Evolutionary conservation across 2,113 vertebrate genomes (phyloP), one percentile per base, ranked within the genome.

Genomic region (Sigmodon hispidus): DNA sequence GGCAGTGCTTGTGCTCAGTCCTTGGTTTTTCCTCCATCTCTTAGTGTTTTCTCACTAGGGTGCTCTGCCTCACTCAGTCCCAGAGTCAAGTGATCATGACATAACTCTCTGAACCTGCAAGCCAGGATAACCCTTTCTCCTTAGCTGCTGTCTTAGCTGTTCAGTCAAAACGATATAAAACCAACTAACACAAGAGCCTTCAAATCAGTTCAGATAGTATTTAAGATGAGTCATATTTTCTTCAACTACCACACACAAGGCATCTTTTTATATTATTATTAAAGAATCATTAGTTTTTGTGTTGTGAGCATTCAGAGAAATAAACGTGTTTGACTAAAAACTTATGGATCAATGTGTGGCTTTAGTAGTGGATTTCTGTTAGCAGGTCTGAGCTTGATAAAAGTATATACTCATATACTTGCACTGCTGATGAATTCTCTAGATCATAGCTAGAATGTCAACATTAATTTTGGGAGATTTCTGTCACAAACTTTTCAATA

Each of bases 401-500:
- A 29, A 43, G 21, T 55, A 24, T 36, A 34, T 48, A 31, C 40
- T 81, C 76, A 89, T 8, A 26, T 19, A 36, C 43, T 34, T 52
- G 43, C 16, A 87, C 61, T 75, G 29, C 52, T 87, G 34, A 57
- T 73, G 45, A 73, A 43, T 95, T 94, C 79, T 59, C 24, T 88
- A 85, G 76, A 40, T 84, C 10, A 61, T 24, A 91, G 50, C 89
- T 87, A 93, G 80, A 94, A 2, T 57, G 43, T 72, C 88, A 67
- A 70, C 75, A 91, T 93, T 63, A 50, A 77, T 67, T 96, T 97
- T 79, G 29, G 12, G 75, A 65, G 34, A 85, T 95, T 97, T 97
- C 95, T 95, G 11, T 91, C 95, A 69, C 61, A 88, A 69, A 93
- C 31, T 97, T 97, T 95, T 69, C 1, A n/a, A 91, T 88, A 96